These are phyloP conservation scores for Oceanodroma leucorhoa DNA, from an alignment of 2,797 vertebrate genomes.

Conservation along the genomic window DNA sequence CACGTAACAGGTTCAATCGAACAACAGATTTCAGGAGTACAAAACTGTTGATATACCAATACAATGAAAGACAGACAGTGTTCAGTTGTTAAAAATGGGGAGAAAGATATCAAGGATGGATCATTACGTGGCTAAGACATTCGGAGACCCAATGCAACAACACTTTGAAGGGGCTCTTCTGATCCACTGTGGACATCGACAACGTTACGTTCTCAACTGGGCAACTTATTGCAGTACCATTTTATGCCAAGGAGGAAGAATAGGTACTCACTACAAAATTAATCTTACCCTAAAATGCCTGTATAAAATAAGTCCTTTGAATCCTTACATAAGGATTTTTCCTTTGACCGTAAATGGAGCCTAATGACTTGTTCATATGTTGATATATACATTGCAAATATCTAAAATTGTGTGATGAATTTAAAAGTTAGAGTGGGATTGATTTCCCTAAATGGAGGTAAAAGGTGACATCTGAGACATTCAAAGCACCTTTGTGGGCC, in stretches of 20 bases:
- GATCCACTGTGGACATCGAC: neutral
- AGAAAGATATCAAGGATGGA: fast-evolving
- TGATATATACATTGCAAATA: neutral
- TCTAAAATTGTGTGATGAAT: neutral
- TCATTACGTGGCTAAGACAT: neutral
- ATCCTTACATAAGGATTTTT: neutral
- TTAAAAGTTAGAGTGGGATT: neutral
- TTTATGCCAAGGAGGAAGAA: neutral
- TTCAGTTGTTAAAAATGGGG: neutral
- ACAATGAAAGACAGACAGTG: neutral
- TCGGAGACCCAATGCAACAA: neutral
- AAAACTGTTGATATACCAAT: neutral
- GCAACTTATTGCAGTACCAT: neutral
- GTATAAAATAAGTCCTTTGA: neutral
- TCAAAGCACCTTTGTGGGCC: neutral
- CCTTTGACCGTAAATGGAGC: neutral
- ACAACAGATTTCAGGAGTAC: neutral
- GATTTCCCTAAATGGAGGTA: neutral
- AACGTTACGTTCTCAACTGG: neutral
- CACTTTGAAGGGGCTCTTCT: neutral
- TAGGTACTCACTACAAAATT: neutral
- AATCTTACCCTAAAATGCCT: neutral
- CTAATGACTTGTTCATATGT: neutral
- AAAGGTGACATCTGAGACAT: neutral
- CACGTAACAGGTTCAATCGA: neutral